These are phyloP conservation scores for Melanaphis sacchari DNA, from an alignment of 1,140 invertebrate species.

Conservation along the genomic window DNA sequence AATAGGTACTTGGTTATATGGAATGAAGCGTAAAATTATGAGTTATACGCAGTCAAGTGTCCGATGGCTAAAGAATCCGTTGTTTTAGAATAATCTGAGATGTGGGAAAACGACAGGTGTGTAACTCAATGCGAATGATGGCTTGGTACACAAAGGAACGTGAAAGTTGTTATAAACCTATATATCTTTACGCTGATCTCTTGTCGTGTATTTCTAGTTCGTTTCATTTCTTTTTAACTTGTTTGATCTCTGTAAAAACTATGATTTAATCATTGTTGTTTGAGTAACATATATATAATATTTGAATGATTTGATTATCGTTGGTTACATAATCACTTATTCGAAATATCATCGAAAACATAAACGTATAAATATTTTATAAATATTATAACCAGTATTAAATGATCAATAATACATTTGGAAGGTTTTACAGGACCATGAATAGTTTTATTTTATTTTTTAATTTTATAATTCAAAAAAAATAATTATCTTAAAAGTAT, in stretches of 20 bases:
- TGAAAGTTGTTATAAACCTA: neutral
- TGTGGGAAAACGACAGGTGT: conserved; percentile 30
- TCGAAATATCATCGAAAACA: too few species aligned
- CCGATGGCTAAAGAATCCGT: neutral
- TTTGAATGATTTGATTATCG: neutral
- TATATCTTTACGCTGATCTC: neutral
- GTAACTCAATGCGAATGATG: conserved; percentile 4
- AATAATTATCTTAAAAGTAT: neutral
- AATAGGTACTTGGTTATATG: neutral
- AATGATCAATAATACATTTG: too few species aligned
- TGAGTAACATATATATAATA: neutral
- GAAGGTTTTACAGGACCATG: too few species aligned
- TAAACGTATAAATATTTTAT: too few species aligned
- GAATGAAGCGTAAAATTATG: neutral
- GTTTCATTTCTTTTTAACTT: too few species aligned
- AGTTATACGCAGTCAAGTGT: conserved; percentile 3
- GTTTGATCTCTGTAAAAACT: neutral
- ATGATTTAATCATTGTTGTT: neutral
- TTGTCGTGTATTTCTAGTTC: neutral
- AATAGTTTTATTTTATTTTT: too few species aligned
- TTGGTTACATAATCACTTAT: neutral
- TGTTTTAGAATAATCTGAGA: neutral
- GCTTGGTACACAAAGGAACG: neutral
- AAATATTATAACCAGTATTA: too few species aligned
- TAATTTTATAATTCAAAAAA: too few species aligned